These are phyloP conservation scores for Trissoscelio sp. DNA, from an alignment of 2,888 invertebrate genomes.

Conservation along the genomic window DNA sequence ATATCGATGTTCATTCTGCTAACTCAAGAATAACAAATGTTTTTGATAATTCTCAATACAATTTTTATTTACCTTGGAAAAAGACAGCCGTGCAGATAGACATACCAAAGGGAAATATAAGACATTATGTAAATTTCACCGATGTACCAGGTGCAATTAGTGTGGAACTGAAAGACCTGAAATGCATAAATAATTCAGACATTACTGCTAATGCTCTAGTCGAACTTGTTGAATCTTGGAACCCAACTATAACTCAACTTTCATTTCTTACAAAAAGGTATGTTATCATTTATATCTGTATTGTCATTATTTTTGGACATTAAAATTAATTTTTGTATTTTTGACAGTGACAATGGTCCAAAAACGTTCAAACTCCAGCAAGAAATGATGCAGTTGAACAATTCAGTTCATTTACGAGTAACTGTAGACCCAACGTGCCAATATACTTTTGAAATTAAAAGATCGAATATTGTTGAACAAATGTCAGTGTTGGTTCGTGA, in stretches of 20 bases:
- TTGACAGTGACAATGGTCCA: conserved; percentile 81
- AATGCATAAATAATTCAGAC: conserved; percentile 69
- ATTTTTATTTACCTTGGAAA: conserved; percentile 67
- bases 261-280: conserved; percentile 74
- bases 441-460: conserved; percentile 84
- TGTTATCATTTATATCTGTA: too few species aligned
- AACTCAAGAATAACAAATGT: conserved; percentile 55
- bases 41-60: conserved; percentile 47
- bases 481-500: conserved; percentile 77
- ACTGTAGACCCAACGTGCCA: conserved; percentile 89
- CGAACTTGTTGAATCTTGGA: conserved; percentile 77
- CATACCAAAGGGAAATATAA: conserved; percentile 70
- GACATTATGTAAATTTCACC: conserved; percentile 74
- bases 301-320: too few species aligned
- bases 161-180: conserved; percentile 73
- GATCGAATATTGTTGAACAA: conserved; percentile 80
- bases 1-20: conserved; percentile 67
- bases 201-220: conserved; percentile 69
- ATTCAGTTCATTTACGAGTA: conserved; percentile 85
- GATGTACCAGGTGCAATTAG: conserved; percentile 72
- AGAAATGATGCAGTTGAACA: conserved; percentile 85
- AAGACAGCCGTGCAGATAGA: conserved; percentile 58
- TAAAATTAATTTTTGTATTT: conserved; percentile 20
- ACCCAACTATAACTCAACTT: conserved; percentile 73
- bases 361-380: conserved; percentile 86